phyloP scores from a whole-genome alignment of 2,113 vertebrate genomes.

The Brachirus orientalis region DNA sequence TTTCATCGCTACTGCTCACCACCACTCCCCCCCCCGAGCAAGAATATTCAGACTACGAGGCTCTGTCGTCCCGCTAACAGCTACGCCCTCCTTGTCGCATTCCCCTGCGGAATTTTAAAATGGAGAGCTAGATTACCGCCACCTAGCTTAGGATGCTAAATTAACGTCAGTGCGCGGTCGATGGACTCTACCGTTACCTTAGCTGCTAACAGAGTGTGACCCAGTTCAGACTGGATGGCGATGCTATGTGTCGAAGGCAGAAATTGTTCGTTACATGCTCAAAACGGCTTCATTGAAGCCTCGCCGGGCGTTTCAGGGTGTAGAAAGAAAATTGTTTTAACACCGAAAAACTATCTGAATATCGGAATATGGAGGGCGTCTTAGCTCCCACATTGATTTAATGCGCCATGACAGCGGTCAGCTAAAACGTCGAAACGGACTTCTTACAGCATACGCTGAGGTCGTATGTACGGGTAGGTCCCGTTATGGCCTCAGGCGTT shows the following conservation, averaged over 20 bases:
- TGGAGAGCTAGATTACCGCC: slow-evolving; percentile 65
- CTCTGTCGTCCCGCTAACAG: slow-evolving; percentile 45
- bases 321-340: no score
- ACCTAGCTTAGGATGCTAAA: slow-evolving; percentile 54
- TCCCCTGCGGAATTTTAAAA: slow-evolving; percentile 76
- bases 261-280: neutral
- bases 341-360: neutral
- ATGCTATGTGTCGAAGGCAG: neutral
- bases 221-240: slow-evolving; percentile 33
- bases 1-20: no score
- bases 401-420: slow-evolving; percentile 57
- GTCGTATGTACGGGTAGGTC: fast-evolving
- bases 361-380: slow-evolving; percentile 45
- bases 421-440: slow-evolving; percentile 5
- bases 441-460: neutral
- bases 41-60: neutral
- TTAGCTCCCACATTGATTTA: slow-evolving; percentile 40
- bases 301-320: no score
- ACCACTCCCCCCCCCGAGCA: neutral
- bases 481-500: slow-evolving; percentile 3
- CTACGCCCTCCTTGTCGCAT: slow-evolving; percentile 78
- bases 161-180: slow-evolving; percentile 23
- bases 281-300: fast-evolving
- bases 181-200: slow-evolving; percentile 33
- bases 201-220: slow-evolving; percentile 46